Base-by-base conservation (phyloP, 1,140 invertebrate genomes). In the Odontomachus brunneus region DNA sequence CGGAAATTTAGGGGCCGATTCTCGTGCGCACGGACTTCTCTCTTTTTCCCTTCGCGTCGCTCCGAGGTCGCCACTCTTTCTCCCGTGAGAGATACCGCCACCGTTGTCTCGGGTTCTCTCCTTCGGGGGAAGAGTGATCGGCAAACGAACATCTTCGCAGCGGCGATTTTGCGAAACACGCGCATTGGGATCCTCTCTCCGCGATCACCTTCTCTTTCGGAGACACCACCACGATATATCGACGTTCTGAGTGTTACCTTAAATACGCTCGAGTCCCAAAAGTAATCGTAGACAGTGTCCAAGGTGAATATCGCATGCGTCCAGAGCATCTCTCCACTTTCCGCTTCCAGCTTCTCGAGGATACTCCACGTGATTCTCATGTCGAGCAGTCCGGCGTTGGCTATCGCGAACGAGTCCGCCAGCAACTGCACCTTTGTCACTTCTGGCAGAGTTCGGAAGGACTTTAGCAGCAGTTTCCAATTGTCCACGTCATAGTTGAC, bases 401-500 rank as follows among this genome's bases (percentile, higher is more conserved):
- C 72, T 49, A 86, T 53, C 14, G 75, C 87, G 12, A 44, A 73
- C 2, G 82, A 72, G n/a, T 89, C 88, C 3, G 38, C 69, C 11
- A 89, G 19, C 11, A 96, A 86, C 87, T 96, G 95, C 0, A 94
- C 95, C 87, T 95, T 89, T 83, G 95, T 95, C 4, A 94, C 87
- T 7, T 91, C n/a, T 55, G 92, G 86, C 48, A 96, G 94, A n/a
- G 12, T 15, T 38, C 33, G 44, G n/a, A 88, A 83, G 3, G 81
- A 84, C 29, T 81, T 82, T 2, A 53, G 26, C 24, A 90, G 38
- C 14, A 87, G 26, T 24, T 91, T 82, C 95, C 95, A 96, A 38
- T 93, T 94, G 3, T 84, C 82, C 4, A 87, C 63, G 57, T 95
- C 95, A 88, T 96, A 96, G 83, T 95, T 95, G 4, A 96, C 95